Evolutionary conservation across 2,113 vertebrate genomes (phyloP).

Genomic region (Grammomys dolichurus): DNA sequence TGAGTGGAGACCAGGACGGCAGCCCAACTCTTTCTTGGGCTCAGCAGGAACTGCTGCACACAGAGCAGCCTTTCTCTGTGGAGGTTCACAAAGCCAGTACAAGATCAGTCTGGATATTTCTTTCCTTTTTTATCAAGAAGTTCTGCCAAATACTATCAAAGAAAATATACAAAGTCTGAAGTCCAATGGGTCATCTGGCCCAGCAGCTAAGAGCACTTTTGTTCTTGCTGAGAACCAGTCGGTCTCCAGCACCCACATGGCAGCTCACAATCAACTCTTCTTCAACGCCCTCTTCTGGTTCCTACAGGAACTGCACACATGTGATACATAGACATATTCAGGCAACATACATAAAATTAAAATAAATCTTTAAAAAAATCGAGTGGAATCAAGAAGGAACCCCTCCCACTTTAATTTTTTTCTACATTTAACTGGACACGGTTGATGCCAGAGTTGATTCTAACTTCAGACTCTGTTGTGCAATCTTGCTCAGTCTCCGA

Average conservation of each 20-base stretch:
- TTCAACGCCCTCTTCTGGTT: neutral
- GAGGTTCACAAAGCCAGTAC: constrained; percentile 78
- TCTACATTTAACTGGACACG: constrained; percentile 63
- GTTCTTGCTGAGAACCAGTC: neutral
- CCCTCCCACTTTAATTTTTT: constrained; percentile 53
- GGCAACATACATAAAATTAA: neutral
- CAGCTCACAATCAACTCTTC: neutral
- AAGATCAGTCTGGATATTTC: constrained; percentile 76
- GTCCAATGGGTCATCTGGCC: neutral
- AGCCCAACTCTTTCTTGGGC: constrained; percentile 80
- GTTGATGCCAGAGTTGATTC: constrained; percentile 45
- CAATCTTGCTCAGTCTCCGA: constrained; percentile 78
- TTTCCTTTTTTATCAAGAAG: constrained; percentile 75
- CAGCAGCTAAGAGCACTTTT: neutral
- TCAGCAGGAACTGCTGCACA: constrained; percentile 83
- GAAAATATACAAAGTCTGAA: constrained; percentile 68
- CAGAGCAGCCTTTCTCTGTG: constrained; percentile 82
- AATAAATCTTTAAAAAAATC: constrained; percentile 47
- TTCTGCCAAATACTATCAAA: constrained; percentile 82
- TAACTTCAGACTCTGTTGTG: constrained; percentile 71
- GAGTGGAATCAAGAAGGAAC: constrained; percentile 48
- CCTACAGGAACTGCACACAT: neutral
- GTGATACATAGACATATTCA: neutral
- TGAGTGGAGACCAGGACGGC: constrained; percentile 79
- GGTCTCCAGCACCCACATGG: neutral